Base-by-base conservation (phyloP, 92 coral and sea anemone genomes). In the Palythoa heliodiscus region DNA sequence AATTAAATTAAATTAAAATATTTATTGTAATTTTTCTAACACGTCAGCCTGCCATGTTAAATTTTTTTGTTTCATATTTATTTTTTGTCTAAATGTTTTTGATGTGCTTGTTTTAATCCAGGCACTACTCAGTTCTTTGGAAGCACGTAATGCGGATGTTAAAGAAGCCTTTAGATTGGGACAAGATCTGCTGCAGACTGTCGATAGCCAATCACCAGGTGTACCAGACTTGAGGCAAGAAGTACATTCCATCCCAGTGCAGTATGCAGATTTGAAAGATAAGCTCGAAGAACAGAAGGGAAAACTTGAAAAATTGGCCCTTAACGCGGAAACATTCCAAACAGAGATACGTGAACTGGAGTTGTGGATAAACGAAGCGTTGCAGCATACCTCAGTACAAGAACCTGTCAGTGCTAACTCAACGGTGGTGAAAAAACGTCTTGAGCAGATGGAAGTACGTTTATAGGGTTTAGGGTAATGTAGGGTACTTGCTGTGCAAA, bases 361-460 rank as follows among this genome's bases (percentile, higher is more conserved):
- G 76, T 83, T 90, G 78, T 94, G 98, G 98, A 91, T 94, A 40
- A 92, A 84, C 71, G 95, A 92, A 87, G 93, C 93, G 29, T 77
- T 93, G 11, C 92, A 92, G 78, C 88, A 58, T 57, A 92, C 93
- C 16, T 88, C 95, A 22, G 88, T 88, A 66, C 95, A 92, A n/a
- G 95, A 94, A 37, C 91, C 98, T 2, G 82, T 90, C 53, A 94
- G 95, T 78, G 92, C 97, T 7, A 95, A 96, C 73, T 94, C 98
- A 15, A 88, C 84, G 38, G 93, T 93, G 50, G 93, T 95, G 58
- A 83, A 81, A 79, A 93, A 83, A 89, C 91, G 95, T 79, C 92
- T 96, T 22, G 95, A 94, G 66, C 96, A 95, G 78, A 92, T 95
- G 3, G 99, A 94, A 93, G 98, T 96, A 69, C 11, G 24, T 13